Base-by-base conservation (phyloP, 2,113 vertebrate species). In the Petrocephalus zakoni region DNA sequence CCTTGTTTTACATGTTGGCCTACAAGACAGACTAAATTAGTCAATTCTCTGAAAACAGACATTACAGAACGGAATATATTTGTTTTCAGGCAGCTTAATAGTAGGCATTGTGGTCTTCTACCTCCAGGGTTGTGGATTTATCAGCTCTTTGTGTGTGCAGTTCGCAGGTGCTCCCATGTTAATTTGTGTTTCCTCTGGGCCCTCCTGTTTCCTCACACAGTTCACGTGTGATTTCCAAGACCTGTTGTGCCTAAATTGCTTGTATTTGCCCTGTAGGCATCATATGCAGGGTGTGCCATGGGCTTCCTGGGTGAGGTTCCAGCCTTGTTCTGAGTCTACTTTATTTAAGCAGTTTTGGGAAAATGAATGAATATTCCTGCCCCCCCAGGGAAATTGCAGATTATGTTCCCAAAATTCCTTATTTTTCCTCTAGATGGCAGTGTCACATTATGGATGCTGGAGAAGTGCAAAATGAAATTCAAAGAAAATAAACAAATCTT, bases 391-490 rank as follows among this genome's bases (percentile, higher is more conserved):
- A 83, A 47, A 83, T 22, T 83, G 19, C 46, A 49, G 81, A 10
- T 83, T 47, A 37, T n/a, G 46, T 83, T 83, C 81, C 19, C 37
- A 83, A 83, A 83, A 83, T 49, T 83, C 81, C 46, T n/a, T n/a
- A 49, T 49, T 83, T 17, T 49, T 49, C 81, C 81, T 49, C 46
- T 83, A 83, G 81, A 49, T 83, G 81, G 81, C 81, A 83, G 42
- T 83, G 34, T 47, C 46, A 47, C 81, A 49, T 83, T 83, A 22
- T n/a, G 42, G 46, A n/a, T 49, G 37, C 19, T 49, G 4, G 29
- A 83, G 37, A 83, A 78, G 34, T 42, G 34, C 81, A 83, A 46
- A 37, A 72, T 29, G 10, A 83, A 22, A 22, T n/a, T 83, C 61
- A 68, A 29, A 83, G 81, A 9, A 22, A 47, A 46, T 0, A 21